phyloP scores from a whole-genome alignment of 2,888 invertebrate genomes.

The Stenotaenia linearis region DNA sequence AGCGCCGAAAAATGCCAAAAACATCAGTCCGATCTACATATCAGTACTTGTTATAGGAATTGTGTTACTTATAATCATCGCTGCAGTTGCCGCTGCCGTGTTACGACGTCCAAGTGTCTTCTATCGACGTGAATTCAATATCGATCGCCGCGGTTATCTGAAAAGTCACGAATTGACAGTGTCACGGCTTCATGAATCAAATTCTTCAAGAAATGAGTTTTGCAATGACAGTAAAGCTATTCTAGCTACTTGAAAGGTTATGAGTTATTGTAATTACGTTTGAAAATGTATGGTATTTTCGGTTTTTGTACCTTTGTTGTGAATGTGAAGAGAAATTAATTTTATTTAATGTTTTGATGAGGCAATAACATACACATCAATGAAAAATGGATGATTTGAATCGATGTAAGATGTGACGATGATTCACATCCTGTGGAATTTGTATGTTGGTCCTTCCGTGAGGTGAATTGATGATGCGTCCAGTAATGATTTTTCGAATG shows the following conservation, averaged over 20 bases:
- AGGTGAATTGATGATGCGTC: not conserved
- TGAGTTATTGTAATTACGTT: not conserved
- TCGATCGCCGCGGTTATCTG: conserved; percentile 36
- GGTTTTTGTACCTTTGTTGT: not conserved
- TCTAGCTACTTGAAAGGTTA: not conserved
- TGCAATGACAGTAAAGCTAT: conserved; percentile 19
- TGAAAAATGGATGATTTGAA: not conserved
- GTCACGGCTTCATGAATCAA: not conserved
- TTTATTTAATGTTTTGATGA: not conserved
- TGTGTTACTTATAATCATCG: conserved; percentile 45
- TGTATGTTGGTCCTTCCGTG: not conserved
- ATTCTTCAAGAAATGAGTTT: not conserved
- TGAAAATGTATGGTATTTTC: not conserved
- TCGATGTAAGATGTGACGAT: not conserved
- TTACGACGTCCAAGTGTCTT: conserved; percentile 42
- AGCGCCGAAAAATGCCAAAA: not conserved
- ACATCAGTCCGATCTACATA: conserved; percentile 46
- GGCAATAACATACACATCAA: not conserved
- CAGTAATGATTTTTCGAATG: not conserved
- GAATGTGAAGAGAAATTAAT: not conserved
- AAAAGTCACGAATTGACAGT: conserved; percentile 31
- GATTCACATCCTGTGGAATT: not conserved
- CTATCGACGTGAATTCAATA: conserved; percentile 36
- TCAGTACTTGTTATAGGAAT: conserved; percentile 47
- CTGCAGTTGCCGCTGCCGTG: conserved; percentile 46